Evolutionary conservation across 1,140 invertebrate species (phyloP).

Genomic region (Cydia amplana): DNA sequence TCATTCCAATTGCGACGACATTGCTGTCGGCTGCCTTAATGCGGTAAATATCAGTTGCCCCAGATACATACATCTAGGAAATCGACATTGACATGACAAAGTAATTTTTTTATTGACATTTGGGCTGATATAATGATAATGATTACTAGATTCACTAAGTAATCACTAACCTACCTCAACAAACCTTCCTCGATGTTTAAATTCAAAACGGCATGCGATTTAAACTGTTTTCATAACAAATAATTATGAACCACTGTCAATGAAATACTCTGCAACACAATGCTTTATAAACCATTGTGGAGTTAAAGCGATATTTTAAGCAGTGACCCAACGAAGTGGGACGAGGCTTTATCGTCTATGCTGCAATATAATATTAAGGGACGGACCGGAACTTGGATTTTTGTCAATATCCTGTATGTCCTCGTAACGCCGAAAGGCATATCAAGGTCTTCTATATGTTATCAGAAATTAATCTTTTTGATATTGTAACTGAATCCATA

Average conservation of each 20-base stretch:
- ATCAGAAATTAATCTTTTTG: not conserved
- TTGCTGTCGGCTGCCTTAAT: too few relatives aligned
- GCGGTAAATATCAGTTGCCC: too few relatives aligned
- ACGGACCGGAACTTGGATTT: not conserved
- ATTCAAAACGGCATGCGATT: not conserved
- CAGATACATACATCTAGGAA: too few relatives aligned
- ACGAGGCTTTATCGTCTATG: conserved; percentile 1
- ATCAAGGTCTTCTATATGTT: not conserved
- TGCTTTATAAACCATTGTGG: conserved; percentile 49
- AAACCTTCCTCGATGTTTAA: too few relatives aligned
- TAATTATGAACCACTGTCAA: not conserved
- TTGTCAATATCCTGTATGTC: not conserved
- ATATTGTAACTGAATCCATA: too few relatives aligned
- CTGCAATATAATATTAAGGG: conserved; percentile 5
- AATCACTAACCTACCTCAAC: too few relatives aligned
- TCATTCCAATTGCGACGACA: too few relatives aligned
- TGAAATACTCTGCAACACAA: conserved; percentile 28
- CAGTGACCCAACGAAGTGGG: conserved; percentile 35
- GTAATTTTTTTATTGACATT: too few relatives aligned
- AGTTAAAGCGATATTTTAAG: conserved; percentile 57
- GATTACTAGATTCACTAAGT: too few relatives aligned
- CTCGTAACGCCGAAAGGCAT: not conserved
- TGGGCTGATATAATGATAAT: too few relatives aligned
- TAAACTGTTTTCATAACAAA: not conserved
- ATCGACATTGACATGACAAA: too few relatives aligned